Evolutionary conservation across 2,113 vertebrate genomes (phyloP), one percentile per base, ranked within the genome.

Genomic region (Nothobranchius furzeri): DNA sequence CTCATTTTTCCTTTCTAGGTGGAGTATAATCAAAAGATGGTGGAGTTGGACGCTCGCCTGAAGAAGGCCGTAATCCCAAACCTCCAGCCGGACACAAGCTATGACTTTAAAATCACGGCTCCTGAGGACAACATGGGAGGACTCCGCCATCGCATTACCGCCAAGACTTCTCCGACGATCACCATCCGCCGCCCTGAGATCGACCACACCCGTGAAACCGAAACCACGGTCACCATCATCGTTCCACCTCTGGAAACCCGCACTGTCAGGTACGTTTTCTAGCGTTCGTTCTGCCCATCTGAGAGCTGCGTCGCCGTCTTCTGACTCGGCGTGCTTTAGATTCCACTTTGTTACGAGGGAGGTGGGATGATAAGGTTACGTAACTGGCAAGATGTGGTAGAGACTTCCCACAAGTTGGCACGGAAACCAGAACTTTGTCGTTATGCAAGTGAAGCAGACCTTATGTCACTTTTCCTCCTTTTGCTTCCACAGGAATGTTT

Each of bases 61-160:
- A 96, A 93, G 87, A 99, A 98, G 82, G 96, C 95, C 0, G 95
- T 98, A 68, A 98, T 99, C 88, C 95, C 95, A 2, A 95, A 95
- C 82, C 92, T 99, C 62, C 93, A 92, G 83, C 94, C 98, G 0
- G 92, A 96, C 85, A 99, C 95, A 0, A 95, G 93, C 82, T 99
- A 99, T 43, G 96, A 95, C 85, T 99, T 99, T 0, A 95, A 95
- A 75, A 95, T 99, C 75, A 98, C 95, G 5, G 94, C 93, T 81
- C 94, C 94, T 0, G 96, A 95, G 74, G 96, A 95, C 37, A 96
- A 96, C 92, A 93, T 97, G 91, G 95, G 97, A 0, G 96, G 96
- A 30, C 93, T 99, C 62, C 95, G 98, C 85, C 96, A 98, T 88
- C 96, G 94, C 0, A 96, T 99, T 0, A 94, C 94, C 0, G 97